Evolutionary conservation across 1,140 invertebrate species (phyloP).

Genomic region (Apis florea): DNA sequence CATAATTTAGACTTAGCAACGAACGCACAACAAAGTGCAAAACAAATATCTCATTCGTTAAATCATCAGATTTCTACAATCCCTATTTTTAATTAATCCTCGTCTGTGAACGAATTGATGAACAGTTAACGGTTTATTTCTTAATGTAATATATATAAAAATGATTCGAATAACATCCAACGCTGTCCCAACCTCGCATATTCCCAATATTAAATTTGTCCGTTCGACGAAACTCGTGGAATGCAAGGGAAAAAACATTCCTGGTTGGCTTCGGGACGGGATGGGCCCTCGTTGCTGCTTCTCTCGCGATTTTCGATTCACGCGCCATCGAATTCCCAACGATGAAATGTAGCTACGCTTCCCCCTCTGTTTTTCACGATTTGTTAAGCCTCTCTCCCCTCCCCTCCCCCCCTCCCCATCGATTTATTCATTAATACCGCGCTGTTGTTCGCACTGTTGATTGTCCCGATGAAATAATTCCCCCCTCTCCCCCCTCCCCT

Average conservation of each 20-base stretch:
- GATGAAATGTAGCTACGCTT: neutral
- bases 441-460: neutral
- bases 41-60: too few relatives aligned
- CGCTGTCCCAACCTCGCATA: neutral
- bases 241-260: constrained; percentile 33
- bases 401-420: neutral
- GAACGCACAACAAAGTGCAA: too few relatives aligned
- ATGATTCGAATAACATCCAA: too few relatives aligned
- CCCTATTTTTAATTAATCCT: too few relatives aligned
- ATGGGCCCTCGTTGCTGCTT: neutral
- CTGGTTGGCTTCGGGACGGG: neutral
- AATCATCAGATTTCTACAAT: too few relatives aligned
- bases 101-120: too few relatives aligned
- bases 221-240: constrained; percentile 11
- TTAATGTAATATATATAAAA: too few relatives aligned
- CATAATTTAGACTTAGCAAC: too few relatives aligned
- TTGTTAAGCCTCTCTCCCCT: neutral
- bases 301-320: neutral
- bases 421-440: neutral
- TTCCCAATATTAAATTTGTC: constrained; percentile 61
- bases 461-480: neutral
- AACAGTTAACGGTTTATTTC: too few relatives aligned
- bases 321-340: neutral
- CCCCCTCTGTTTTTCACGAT: neutral
- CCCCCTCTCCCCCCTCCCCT: fast-evolving